Base-by-base conservation (phyloP, 2,888 invertebrate species). In the Thelaira solivaga region DNA sequence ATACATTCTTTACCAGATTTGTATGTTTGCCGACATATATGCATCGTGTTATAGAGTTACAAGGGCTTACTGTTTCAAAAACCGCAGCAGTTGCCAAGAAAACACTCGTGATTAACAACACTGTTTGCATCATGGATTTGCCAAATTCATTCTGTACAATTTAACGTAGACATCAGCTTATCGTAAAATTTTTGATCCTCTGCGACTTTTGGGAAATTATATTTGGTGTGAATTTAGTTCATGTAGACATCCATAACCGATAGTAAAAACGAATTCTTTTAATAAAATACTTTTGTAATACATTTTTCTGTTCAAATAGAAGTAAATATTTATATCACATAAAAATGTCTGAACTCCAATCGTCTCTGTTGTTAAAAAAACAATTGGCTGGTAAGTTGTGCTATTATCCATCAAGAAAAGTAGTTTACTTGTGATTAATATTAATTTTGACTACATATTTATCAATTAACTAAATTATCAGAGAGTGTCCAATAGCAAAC, bases 341-440 rank as follows among this genome's bases (percentile, higher is more conserved):
- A 69, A 83, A 90, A 83, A 96, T 96, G 96, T 95, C 96, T 93
- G 96, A 96, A 92, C 94, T 93, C 93, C 96, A 96, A 94, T 96
- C 96, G 91, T 95, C 96, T 90, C 94, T 97, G 91, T 92, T 97
- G 92, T 92, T 97, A 91, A 94, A 95, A 92, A 97, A 97, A 93
- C 97, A 97, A 92, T 92, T 97, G 92, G 96, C 96, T 93, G 97
- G 97, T 96, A 92, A 91, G 92, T 91, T 62, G 43, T 81, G 31
- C 24, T 34, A 55, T 47, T 69, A 4, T 22, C 13, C 16, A 43
- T 16, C 20, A 18, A 20, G 64, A 36, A 47, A 4, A 20, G 29
- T 22, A 34, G 3, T 55, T 53, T 18, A 31, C 20, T n/a, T n/a
- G n/a, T n/a, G n/a, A n/a, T n/a, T n/a, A n/a, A n/a, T n/a, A n/a